Conservation (phyloP, 2,797 vertebrate genomes). For the Phylloscopus collybita region DNA sequence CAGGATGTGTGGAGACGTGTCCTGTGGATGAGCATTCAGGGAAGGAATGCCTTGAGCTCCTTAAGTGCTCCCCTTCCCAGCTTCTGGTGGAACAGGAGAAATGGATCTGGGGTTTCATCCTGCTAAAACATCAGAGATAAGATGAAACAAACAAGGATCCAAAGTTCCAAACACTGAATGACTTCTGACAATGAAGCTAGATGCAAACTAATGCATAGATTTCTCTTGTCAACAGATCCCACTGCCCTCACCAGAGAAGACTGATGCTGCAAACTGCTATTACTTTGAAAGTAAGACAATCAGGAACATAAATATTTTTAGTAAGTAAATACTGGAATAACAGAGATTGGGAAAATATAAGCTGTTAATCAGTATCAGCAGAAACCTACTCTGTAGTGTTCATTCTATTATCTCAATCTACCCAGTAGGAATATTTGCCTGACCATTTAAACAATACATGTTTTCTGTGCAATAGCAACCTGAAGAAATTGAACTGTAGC, state of each 20-base stretch:
- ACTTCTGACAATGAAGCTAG: background rate
- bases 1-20: rapidly evolving
- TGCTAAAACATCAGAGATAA: background rate
- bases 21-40: too few relatives aligned
- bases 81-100: background rate
- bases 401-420: background rate
- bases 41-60: background rate
- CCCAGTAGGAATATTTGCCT: background rate
- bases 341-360: background rate
- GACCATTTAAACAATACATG: background rate
- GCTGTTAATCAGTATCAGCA: background rate
- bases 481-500: background rate
- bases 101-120: background rate
- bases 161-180: background rate
- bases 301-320: background rate
- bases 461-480: background rate
- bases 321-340: background rate
- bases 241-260: background rate
- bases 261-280: background rate
- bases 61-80: background rate
- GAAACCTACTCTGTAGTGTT: background rate
- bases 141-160: background rate
- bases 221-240: background rate
- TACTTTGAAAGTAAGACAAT: background rate
- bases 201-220: background rate